These are phyloP conservation scores for Hirudinaria manillensis DNA, from an alignment of 2,888 invertebrate species.

Conservation along the genomic window DNA sequence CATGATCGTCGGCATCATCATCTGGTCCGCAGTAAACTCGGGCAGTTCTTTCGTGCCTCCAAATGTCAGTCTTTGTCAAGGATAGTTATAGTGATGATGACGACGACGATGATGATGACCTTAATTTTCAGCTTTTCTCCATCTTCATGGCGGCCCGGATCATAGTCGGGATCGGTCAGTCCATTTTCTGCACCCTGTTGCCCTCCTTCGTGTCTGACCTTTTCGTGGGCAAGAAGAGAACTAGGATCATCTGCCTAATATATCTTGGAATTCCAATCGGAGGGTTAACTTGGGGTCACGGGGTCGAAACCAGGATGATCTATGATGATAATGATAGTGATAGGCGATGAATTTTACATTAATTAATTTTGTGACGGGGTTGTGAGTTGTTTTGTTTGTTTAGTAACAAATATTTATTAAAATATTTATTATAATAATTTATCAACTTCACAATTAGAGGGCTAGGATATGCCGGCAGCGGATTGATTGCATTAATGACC, in stretches of 20 bases:
- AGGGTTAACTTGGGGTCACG: constrained; percentile 60
- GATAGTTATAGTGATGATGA: constrained; percentile 15
- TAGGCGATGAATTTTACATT: too few species aligned
- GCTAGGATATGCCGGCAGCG: too few species aligned
- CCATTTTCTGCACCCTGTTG: constrained; percentile 96
- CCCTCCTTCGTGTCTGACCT: constrained; percentile 96
- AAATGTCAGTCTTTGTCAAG: constrained; percentile 27
- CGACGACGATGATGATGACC: background rate
- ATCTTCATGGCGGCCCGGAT: constrained; percentile 80
- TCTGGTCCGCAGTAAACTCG: constrained; percentile 90
- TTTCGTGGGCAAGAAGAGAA: constrained; percentile 73
- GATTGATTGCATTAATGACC: too few species aligned
- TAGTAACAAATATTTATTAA: too few species aligned
- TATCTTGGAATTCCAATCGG: constrained; percentile 99
- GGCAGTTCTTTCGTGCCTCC: constrained; percentile 69
- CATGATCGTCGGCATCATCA: constrained; percentile 82
- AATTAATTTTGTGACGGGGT: too few species aligned
- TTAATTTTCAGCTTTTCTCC: constrained; percentile 63
- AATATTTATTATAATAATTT: too few species aligned
- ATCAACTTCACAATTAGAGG: too few species aligned
- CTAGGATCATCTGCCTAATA: constrained; percentile 90
- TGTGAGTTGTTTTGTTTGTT: too few species aligned
- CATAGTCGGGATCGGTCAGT: constrained; percentile 93
- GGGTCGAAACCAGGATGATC: too few species aligned
- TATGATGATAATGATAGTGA: too few species aligned